Conservation (phyloP, 2,113 vertebrate genomes). For the Thamnophis sirtalis region DNA sequence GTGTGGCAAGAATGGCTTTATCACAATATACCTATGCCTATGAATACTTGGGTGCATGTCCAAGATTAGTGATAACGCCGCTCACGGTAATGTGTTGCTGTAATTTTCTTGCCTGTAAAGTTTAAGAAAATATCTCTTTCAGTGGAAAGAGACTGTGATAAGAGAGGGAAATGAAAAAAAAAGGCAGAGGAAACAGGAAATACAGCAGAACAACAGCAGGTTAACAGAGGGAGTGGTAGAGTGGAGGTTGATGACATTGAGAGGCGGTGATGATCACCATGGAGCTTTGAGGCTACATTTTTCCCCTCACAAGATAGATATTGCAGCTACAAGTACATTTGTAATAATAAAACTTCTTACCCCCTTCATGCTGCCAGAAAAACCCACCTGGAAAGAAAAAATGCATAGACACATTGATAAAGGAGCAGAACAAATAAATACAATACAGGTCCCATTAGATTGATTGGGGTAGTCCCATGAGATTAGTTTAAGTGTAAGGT, state of each 20-base stretch:
- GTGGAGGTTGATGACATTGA: neutral
- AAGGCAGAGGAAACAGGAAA: neutral
- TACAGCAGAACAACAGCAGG: neutral
- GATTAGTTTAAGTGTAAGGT: neutral
- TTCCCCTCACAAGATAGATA: neutral
- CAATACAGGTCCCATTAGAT: neutral
- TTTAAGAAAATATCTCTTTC: neutral
- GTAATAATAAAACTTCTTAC: neutral
- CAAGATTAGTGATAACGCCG: conserved; percentile 78
- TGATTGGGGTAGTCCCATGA: neutral
- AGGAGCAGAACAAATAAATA: neutral
- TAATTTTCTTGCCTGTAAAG: neutral
- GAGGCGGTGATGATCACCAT: neutral
- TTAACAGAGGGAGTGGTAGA: neutral
- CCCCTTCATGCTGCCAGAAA: neutral
- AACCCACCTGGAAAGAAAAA: neutral
- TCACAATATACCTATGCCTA: conserved; percentile 82
- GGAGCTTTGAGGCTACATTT: neutral
- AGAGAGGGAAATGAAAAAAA: neutral
- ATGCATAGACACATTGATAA: neutral
- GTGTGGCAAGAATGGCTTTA: conserved; percentile 79
- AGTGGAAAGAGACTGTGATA: neutral
- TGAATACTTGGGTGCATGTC: conserved; percentile 80
- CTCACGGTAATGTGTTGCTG: conserved; percentile 68
- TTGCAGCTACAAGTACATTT: neutral